Evolutionary conservation across 2,113 vertebrate genomes (phyloP).

Genomic region (Dasyprocta punctata): DNA sequence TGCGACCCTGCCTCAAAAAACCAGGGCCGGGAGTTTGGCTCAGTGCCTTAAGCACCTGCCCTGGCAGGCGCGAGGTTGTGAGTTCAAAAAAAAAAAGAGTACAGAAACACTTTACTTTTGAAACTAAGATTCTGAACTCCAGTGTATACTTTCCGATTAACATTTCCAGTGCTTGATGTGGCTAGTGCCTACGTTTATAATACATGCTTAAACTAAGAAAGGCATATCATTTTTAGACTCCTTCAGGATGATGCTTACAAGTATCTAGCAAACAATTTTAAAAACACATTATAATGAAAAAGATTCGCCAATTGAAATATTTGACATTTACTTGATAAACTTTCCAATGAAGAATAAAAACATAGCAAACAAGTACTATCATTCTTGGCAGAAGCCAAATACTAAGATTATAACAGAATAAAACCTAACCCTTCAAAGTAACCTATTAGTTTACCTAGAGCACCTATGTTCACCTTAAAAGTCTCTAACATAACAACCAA

Average conservation of each 20-base stretch:
- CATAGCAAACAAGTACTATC: neutral
- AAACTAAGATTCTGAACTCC: constrained; percentile 23
- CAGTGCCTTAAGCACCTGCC: too few relatives aligned
- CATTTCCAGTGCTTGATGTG: neutral
- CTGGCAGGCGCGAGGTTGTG: too few relatives aligned
- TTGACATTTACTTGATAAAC: constrained; percentile 22
- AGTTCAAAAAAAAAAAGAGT: too few relatives aligned
- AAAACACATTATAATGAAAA: constrained; percentile 28
- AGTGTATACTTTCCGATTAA: too few relatives aligned
- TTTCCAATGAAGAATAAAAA: constrained; percentile 53
- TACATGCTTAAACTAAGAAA: constrained; percentile 22
- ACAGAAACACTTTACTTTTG: constrained; percentile 27
- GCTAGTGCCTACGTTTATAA: neutral
- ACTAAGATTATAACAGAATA: constrained; percentile 26
- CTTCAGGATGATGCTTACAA: neutral
- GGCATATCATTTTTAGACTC: neutral
- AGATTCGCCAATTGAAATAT: constrained; percentile 29
- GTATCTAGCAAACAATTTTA: neutral
- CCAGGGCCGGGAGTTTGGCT: too few relatives aligned
- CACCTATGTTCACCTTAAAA: neutral
- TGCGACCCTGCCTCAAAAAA: too few relatives aligned
- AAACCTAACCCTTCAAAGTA: constrained; percentile 5
- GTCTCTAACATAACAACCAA: neutral
- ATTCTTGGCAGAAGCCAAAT: neutral
- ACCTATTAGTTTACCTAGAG: neutral